Conservation (phyloP, 30 jellyfish, hydroid and myxozoan genomes). For the Chrysaora quinquecirrha region DNA sequence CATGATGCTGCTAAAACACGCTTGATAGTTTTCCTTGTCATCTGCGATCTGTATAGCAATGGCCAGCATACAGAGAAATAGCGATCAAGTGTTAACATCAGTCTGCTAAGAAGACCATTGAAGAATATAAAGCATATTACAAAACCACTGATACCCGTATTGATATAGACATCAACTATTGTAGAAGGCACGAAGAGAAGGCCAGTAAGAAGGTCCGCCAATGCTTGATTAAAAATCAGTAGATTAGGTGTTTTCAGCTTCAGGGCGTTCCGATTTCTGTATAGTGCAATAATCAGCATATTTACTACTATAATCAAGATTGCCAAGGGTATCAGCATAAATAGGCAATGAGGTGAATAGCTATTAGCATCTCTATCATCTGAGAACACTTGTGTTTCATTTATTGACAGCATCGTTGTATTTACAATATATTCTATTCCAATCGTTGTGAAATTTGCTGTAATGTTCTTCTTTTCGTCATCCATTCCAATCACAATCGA, state of each 20-base stretch:
- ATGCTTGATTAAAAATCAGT: conserved; percentile 36
- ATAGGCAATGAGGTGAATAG: neutral
- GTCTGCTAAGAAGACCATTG: conserved; percentile 33
- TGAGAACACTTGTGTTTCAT: too few relatives aligned
- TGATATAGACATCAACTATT: conserved; percentile 7
- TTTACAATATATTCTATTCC: too few relatives aligned
- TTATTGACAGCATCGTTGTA: too few relatives aligned
- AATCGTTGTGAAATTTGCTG: too few relatives aligned
- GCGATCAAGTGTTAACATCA: conserved; percentile 39
- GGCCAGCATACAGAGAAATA: conserved; percentile 25
- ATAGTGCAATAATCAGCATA: neutral
- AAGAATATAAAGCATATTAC: conserved; percentile 29
- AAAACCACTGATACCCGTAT: neutral
- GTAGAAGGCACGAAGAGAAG: conserved; percentile 38
- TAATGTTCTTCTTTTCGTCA: too few relatives aligned
- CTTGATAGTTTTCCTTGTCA: neutral
- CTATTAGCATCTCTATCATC: too few relatives aligned
- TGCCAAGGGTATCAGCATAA: neutral
- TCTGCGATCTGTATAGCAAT: neutral
- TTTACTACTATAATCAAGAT: neutral
- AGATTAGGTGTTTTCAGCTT: conserved; percentile 4
- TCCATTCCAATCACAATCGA: too few relatives aligned
- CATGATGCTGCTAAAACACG: neutral
- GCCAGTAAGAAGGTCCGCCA: conserved; percentile 30
- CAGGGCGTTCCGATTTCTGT: neutral